Percentiles rank a stretch among this genome's conserved stretches.
Conservation (phyloP, 1,140 invertebrate genomes). For the Calliphora vicina region DNA sequence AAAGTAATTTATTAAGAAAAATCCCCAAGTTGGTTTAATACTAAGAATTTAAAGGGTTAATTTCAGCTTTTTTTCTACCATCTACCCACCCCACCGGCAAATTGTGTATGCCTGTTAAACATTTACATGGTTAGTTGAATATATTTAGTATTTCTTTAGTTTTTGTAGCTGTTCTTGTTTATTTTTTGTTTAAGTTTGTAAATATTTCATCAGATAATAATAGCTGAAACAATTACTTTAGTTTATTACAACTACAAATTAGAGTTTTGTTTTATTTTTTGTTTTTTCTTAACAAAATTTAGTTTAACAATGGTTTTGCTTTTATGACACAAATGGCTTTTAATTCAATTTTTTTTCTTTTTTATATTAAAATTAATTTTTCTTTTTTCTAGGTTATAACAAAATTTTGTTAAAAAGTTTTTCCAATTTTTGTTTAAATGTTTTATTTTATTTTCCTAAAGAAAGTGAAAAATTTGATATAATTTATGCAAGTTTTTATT, state of each 20-base stretch:
- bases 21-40: too few relatives aligned
- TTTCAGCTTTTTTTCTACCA: too few relatives aligned
- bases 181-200: too few relatives aligned
- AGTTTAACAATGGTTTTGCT: background rate
- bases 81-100: background rate
- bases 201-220: constrained; percentile 7
- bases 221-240: background rate
- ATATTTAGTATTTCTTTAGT: background rate
- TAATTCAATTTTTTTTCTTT: background rate
- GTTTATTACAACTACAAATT: background rate
- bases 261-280: background rate
- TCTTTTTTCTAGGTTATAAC: background rate
- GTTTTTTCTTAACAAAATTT: background rate
- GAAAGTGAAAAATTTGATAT: background rate
- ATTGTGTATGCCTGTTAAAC: constrained; percentile 4
- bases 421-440: background rate
- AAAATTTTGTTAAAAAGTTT: background rate
- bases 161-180: background rate
- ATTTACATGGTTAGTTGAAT: background rate
- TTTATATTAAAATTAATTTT: too few relatives aligned
- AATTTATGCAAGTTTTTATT: background rate
- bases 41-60: too few relatives aligned
- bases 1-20: too few relatives aligned
- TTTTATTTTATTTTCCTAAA: background rate
- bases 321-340: background rate